Evolutionary conservation across 1,140 invertebrate genomes (phyloP).

Genomic region (Diabrotica undecimpunctata): DNA sequence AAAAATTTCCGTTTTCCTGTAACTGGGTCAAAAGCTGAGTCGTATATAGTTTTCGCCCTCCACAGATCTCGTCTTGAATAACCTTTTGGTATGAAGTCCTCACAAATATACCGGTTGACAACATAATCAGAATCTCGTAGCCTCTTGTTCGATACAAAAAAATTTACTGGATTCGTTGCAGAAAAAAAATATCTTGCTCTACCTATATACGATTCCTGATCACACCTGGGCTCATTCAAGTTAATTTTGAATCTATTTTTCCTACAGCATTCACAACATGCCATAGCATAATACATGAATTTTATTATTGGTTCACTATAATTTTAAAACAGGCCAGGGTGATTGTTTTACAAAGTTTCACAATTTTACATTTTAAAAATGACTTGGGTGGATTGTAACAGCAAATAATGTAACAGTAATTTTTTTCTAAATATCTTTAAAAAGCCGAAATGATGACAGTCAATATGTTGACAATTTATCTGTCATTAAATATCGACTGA

Average conservation of each 20-base stretch:
- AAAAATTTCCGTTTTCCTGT: background rate
- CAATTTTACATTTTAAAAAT: too few relatives aligned
- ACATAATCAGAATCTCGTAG: background rate
- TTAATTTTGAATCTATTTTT: background rate
- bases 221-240: background rate
- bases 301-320: background rate
- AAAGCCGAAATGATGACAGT: too few relatives aligned
- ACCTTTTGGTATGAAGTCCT: background rate
- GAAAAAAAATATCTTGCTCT: background rate
- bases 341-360: too few relatives aligned
- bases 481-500: too few relatives aligned
- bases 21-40: background rate
- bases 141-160: background rate
- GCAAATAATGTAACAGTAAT: too few relatives aligned
- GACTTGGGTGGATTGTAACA: too few relatives aligned
- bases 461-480: too few relatives aligned
- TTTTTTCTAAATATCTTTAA: too few relatives aligned
- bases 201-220: background rate
- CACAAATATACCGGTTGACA: background rate
- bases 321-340: background rate
- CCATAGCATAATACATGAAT: background rate
- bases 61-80: background rate
- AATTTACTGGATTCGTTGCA: background rate
- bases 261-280: background rate
- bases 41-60: background rate